Evolutionary conservation across 2,113 vertebrate species (phyloP), one percentile per base, ranked within the genome.

Genomic region (Pseudorasbora parva): DNA sequence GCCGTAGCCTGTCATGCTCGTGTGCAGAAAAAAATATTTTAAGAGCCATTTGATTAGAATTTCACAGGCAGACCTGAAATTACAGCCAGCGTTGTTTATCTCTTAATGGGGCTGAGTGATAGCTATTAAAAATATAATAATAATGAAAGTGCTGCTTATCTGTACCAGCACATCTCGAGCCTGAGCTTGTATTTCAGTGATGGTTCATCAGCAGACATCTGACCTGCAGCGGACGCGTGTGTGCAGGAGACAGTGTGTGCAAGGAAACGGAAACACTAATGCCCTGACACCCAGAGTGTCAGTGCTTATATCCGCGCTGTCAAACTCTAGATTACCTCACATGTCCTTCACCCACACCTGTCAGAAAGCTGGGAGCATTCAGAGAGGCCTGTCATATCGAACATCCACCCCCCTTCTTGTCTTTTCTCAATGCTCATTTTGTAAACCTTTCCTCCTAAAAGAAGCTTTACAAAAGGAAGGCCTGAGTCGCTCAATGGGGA

Each of bases 41-140:
- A 64, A 77, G 73, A 30, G 27, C 49, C 59, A 68, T 81, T 76
- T 83, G 81, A 85, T 87, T 84, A 76, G 64, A 57, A 82, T 82
- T 84, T 79, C 68, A 82, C 49, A 25, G 78, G 78, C 68, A 82
- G 82, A 54, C 57, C 66, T 74, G 82, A 72, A 83, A 84, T 84
- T 68, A 57, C 49, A 83, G 77, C 83, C 78, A 12, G 5, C 66
- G 54, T 23, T 62, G 51, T 87, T 78, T 66, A 79, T 82, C 80
- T 87, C 41, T 33, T 73, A 81, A 80, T 62, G 23, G 71, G 21
- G 68, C 43, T 72, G 82, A 85, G 62, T 84, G 84, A 86, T 62
- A 82, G 82, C 59, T 72, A 73, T 84, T 68, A 45, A 62, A 47
- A 79, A 27, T 49, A 30, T 47, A 47, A 80, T 14, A 74, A 74